Evolutionary conservation across 1,140 invertebrate species (phyloP), one percentile per base, ranked within the genome.

Genomic region (Semibalanus balanoides): DNA sequence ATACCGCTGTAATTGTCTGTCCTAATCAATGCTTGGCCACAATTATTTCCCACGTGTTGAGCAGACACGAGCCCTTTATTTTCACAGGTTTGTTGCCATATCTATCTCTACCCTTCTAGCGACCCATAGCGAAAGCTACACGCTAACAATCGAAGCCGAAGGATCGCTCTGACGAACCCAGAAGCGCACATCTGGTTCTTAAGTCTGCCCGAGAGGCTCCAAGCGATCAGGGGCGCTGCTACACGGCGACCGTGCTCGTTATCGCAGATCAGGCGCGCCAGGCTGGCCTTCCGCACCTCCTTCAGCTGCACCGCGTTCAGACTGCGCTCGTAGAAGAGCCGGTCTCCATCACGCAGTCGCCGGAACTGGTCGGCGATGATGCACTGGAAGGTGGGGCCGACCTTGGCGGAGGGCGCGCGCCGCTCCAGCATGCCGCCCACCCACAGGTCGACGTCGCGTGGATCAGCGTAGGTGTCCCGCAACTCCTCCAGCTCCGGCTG

Each of bases 361-460:
- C 85, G 88, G 83, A 99, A 99, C 84, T 99, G 96, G 81, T 99
- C 95, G 0, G 94, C 84, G 7, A 99, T 83, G 28, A 99, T 85
- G 83, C 96, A 98, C 76, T 89, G 86, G 83, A 99, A 98, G 0
- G 96, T 89, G 0, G 96, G 95, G 0, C 97, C 97, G 7, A 99
- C 88, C 83, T 93, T 91, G 0, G 92, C 93, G 31, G 91, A 92
- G 3, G 90, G 88, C 22, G 87, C 79, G 81, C 92, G 91, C 82
- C 96, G 93, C 85, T 99, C 97, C n/a, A 96, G 85, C 79, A 99
- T 90, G 11, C 95, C 97, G 19, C 96, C 97, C 28, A 98, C 93
- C 90, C 93, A 99, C 7, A 98, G 87, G 83, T 99, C 97, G 79
- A 99, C 90, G 81, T 99, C 69, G 7, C 93, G 90, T 76, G 95